A percentile compares a stretch with the other conserved stretches of the same genome.
phyloP scores from a whole-genome alignment of 2,888 invertebrate species.

The Ectobius pallidus region DNA sequence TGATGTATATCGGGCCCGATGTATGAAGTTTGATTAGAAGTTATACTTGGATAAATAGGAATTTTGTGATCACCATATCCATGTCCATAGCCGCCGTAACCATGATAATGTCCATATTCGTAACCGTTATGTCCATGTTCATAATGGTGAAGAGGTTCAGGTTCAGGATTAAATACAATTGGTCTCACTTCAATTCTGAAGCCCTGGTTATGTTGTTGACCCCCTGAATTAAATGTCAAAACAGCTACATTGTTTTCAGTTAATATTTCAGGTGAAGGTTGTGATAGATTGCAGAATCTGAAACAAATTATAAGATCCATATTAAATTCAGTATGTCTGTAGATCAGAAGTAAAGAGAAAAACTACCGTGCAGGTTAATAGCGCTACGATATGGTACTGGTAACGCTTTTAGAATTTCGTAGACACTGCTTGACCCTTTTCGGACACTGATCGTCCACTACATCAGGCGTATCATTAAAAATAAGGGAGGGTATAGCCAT shows the following conservation, averaged over 20 bases:
- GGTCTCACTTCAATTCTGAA: background rate
- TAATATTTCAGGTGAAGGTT: background rate
- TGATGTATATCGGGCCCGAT: background rate
- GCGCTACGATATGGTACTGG: too few species aligned
- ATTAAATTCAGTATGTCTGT: too few species aligned
- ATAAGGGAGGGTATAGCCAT: too few species aligned
- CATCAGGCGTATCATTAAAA: too few species aligned
- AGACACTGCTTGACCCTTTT: too few species aligned
- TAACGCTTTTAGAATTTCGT: too few species aligned
- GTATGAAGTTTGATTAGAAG: background rate
- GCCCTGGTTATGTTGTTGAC: background rate
- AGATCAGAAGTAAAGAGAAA: too few species aligned
- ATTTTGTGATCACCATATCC: background rate
- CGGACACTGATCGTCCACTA: too few species aligned
- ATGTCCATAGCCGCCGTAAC: background rate
- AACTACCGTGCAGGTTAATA: too few species aligned
- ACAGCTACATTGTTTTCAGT: constrained; percentile 17
- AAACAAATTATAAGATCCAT: background rate
- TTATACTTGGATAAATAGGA: background rate
- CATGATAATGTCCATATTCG: background rate
- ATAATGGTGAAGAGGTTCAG: background rate
- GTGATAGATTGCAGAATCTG: constrained; percentile 8
- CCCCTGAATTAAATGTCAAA: background rate
- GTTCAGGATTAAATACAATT: background rate
- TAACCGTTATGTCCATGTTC: background rate